Evolutionary conservation across 1,140 invertebrate genomes (phyloP), one percentile per base, ranked within the genome.

Genomic region (Spodoptera litura): DNA sequence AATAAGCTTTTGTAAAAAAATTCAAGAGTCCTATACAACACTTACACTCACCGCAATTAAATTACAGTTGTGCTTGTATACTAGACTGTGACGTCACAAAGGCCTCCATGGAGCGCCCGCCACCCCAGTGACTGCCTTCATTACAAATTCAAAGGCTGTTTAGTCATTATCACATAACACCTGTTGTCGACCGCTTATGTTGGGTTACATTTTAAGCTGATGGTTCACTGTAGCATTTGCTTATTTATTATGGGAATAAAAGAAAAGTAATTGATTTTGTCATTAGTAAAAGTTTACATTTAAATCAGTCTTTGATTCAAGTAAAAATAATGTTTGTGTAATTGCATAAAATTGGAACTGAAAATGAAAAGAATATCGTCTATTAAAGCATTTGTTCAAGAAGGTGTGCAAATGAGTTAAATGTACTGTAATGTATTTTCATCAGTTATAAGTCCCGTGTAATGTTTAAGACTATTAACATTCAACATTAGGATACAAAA

Each of bases 121-220:
- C 72, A 62, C 72, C 58, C 49, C 64, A 78, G 87, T 89, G 83
- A 90, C 82, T 82, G 81, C 84, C 78, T 81, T 88, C 87, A 91
- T 92, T 89, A 92, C 84, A 85, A 88, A 92, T 92, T 89, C 88
- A 92, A 84, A 88, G 81, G 87, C 88, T 89, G 87, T 90, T 90
- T 91, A 89, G 87, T 89, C 89, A 88, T 91, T 90, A 91, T 84
- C 86, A 85, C 84, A 83, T 88, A 84, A 84, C 90, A 92, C 90
- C 90, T 92, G 90, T 89, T 90, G 89, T 88, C 89, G 51, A 66
- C 35, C 75, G 74, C 77, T 82, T 86, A 81, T 73, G 75, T 81
- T 83, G 58, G 74, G 80, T 81, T 81, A 81, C 73, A 78, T 85
- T 76, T 78, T 66, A 82, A 55, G 66, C 75, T 49, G 51, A 75